Percentiles rank a stretch among this genome's conserved stretches.
These are phyloP conservation scores for Trialeurodes vaporariorum DNA, from an alignment of 1,140 invertebrate species.

Conservation along the genomic window DNA sequence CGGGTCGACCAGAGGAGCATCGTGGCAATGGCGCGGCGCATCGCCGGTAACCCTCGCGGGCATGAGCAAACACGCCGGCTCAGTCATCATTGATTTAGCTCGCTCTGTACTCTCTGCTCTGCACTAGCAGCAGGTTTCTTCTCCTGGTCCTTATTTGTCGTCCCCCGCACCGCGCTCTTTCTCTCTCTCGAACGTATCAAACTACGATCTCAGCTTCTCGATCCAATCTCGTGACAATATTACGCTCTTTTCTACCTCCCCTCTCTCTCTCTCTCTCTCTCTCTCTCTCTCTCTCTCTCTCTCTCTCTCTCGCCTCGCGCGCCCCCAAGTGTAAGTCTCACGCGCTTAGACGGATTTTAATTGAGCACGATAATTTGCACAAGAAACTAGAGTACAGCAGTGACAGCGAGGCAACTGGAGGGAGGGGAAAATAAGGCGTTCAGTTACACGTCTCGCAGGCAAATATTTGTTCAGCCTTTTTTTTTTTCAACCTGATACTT, in stretches of 20 bases:
- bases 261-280: background rate
- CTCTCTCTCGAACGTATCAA: background rate
- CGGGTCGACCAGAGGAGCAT: background rate
- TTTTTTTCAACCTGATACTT: too few species aligned
- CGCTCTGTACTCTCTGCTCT: too few species aligned
- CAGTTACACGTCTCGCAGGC: too few species aligned
- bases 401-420: too few species aligned
- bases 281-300: background rate
- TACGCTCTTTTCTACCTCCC: background rate
- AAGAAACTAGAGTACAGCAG: too few species aligned
- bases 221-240: background rate
- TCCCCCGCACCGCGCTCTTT: background rate
- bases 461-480: too few species aligned
- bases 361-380: too few species aligned
- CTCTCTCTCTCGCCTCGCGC: too few species aligned
- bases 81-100: background rate
- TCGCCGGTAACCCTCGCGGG: background rate
- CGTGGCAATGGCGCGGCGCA: conserved; percentile 6
- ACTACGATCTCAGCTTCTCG: background rate
- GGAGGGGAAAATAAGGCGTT: too few species aligned
- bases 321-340: too few species aligned
- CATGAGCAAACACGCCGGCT: background rate
- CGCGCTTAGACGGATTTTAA: too few species aligned
- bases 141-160: background rate
- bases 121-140: background rate